Percentiles rank a stretch among this genome's conserved stretches.
Evolutionary conservation across 2,113 vertebrate species (phyloP).

Genomic region (Misgurnus anguillicaudatus): DNA sequence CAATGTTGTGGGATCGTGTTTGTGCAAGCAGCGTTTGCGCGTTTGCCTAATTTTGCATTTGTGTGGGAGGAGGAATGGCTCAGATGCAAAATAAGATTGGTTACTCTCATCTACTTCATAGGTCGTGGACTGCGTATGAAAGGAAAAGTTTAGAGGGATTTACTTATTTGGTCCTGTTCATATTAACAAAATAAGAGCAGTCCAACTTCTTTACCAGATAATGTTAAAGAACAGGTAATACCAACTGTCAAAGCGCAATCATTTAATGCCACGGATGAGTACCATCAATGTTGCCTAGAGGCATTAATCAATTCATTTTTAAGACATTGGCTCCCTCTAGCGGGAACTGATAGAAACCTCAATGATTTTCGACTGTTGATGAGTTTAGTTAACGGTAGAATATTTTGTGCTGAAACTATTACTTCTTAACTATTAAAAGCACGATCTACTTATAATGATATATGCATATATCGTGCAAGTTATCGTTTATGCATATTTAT

Average conservation of each 20-base stretch:
- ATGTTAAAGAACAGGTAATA: not conserved
- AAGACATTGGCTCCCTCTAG: too few species aligned
- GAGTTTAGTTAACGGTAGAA: not conserved
- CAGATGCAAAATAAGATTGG: conserved; percentile 36
- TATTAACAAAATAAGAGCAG: not conserved
- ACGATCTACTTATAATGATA: too few species aligned
- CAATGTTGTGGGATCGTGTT: not conserved
- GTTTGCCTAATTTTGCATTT: conserved; percentile 52
- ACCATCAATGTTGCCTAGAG: not conserved
- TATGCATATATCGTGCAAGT: too few species aligned
- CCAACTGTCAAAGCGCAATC: not conserved
- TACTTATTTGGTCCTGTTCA: not conserved
- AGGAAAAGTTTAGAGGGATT: not conserved
- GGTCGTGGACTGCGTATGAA: not conserved
- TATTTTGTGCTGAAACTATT: not conserved
- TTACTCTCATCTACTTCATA: conserved; percentile 9
- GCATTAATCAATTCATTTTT: not conserved
- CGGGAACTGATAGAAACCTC: not conserved
- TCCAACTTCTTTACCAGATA: not conserved
- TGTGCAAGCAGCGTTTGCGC: conserved; percentile 25
- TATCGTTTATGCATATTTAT: too few species aligned
- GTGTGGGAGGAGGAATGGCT: conserved; percentile 47
- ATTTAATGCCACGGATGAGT: too few species aligned
- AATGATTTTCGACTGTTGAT: not conserved
- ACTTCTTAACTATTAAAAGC: not conserved